A percentile compares a stretch with the other conserved stretches of the same genome.
Conservation (phyloP, 1,140 invertebrate genomes). For the Temnothorax longispinosus region DNA sequence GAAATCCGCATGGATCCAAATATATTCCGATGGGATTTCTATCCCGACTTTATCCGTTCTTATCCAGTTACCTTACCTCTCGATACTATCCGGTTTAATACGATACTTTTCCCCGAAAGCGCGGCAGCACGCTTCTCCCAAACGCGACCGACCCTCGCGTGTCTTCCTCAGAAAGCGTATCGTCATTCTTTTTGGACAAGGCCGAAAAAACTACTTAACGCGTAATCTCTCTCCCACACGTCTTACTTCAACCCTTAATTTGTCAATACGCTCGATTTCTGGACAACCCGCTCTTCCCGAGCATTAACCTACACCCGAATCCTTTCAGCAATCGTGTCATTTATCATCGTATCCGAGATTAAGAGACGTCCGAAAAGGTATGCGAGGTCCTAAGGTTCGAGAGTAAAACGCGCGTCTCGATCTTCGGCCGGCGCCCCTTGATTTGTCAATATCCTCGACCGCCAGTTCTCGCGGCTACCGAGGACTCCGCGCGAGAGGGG, state of each 20-base stretch:
- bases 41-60: slow-evolving; percentile 49
- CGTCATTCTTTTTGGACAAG: neutral
- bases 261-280: slow-evolving; percentile 12
- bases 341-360: slow-evolving; percentile 53
- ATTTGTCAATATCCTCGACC: slow-evolving; percentile 47
- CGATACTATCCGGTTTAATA: slow-evolving; percentile 55
- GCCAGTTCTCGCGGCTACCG: neutral
- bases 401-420: slow-evolving; percentile 11
- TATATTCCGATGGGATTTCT: slow-evolving; percentile 61
- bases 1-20: slow-evolving; percentile 57
- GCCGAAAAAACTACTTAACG: neutral
- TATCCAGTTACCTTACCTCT: slow-evolving; percentile 57
- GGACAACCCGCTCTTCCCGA: neutral
- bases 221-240: neutral
- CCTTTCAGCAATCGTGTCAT: neutral
- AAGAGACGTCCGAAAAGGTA: slow-evolving; percentile 16
- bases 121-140: slow-evolving; percentile 21
- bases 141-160: neutral
- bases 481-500: neutral
- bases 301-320: neutral
- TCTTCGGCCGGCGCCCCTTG: slow-evolving; percentile 52
- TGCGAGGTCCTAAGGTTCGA: neutral
- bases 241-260: slow-evolving; percentile 15
- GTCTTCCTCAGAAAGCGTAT: neutral
- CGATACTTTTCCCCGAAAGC: neutral